These are phyloP conservation scores for Anas acuta DNA, from an alignment of 2,797 vertebrate species.

Conservation along the genomic window DNA sequence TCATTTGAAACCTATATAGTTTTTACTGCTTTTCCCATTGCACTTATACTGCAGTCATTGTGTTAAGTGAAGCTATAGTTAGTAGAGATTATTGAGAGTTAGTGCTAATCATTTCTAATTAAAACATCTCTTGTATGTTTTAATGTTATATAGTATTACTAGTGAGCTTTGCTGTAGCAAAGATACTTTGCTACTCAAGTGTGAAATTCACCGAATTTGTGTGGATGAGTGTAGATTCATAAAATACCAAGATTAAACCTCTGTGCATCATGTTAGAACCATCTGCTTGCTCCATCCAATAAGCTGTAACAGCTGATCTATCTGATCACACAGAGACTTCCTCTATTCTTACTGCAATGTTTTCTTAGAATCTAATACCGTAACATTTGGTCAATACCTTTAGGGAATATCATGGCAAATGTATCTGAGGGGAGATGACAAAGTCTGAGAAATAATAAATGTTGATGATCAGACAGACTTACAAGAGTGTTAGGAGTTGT, in stretches of 20 bases:
- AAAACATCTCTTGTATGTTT: background rate
- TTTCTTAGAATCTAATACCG: background rate
- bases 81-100: background rate
- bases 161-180: background rate
- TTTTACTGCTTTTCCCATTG: background rate
- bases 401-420: background rate
- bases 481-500: background rate
- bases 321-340: background rate
- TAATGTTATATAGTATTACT: background rate
- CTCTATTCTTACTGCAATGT: background rate
- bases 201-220: slow-evolving; percentile 4
- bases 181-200: background rate
- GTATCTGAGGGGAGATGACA: background rate
- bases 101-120: background rate
- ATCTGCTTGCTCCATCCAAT: slow-evolving; percentile 44
- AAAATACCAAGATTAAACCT: slow-evolving; percentile 17
- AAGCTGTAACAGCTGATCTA: slow-evolving; percentile 33
- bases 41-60: background rate
- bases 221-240: background rate
- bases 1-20: background rate
- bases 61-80: background rate
- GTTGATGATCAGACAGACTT: background rate
- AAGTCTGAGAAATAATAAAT: slow-evolving; percentile 7
- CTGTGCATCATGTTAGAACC: background rate
- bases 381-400: slow-evolving; percentile 41